These are phyloP conservation scores for Cephonodes hylas DNA, from an alignment of 2,888 invertebrate genomes.

Conservation along the genomic window DNA sequence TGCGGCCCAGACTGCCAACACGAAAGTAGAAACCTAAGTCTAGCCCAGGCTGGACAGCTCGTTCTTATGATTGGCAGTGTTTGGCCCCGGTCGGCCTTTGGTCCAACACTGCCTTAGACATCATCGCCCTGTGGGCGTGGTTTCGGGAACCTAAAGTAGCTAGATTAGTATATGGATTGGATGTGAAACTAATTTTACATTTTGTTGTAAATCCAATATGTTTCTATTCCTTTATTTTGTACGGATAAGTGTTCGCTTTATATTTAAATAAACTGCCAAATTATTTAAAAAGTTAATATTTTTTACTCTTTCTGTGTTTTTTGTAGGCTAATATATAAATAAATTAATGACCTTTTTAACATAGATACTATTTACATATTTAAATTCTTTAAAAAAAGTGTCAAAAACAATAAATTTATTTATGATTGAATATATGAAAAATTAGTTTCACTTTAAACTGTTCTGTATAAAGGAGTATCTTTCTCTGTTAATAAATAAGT, in stretches of 20 bases:
- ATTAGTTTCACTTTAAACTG: constrained; percentile 20
- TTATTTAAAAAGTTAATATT: neutral
- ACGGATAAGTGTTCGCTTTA: neutral
- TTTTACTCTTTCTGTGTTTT: neutral
- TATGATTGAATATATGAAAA: neutral
- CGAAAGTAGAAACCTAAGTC: constrained; percentile 5
- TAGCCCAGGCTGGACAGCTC: neutral
- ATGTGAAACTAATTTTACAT: constrained; percentile 15
- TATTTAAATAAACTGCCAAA: neutral
- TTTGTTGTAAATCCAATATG: neutral
- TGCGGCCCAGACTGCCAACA: neutral
- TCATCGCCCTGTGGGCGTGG: neutral
- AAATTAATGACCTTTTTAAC: neutral
- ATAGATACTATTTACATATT: neutral
- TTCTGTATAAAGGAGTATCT: constrained; percentile 60
- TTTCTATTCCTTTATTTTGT: neutral
- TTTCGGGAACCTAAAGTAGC: constrained; percentile 4
- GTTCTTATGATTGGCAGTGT: constrained; percentile 4
- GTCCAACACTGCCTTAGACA: constrained; percentile 6
- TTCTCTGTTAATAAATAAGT: constrained; percentile 36
- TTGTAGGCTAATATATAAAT: neutral
- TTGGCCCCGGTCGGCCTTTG: neutral
- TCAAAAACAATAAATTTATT: neutral
- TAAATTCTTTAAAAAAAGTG: neutral
- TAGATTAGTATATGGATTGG: constrained; percentile 7